phyloP scores from a whole-genome alignment of 2,113 vertebrate species.

The Zosterops hypoxanthus region DNA sequence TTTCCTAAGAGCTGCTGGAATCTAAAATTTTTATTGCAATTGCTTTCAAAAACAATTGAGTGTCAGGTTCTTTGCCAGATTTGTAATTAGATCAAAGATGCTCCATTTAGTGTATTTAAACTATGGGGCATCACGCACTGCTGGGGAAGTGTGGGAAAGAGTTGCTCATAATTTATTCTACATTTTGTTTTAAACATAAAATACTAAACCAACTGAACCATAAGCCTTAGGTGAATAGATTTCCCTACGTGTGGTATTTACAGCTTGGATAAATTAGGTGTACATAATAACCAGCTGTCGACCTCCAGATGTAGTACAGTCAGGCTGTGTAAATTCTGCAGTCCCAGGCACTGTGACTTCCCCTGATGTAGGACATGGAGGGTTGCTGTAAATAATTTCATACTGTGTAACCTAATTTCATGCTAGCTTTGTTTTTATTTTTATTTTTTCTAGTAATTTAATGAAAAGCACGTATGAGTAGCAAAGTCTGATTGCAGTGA shows the following conservation, averaged over 20 bases:
- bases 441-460: constrained; percentile 55
- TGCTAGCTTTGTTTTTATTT: constrained; percentile 72
- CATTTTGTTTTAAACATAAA: constrained; percentile 63
- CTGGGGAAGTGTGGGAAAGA: background rate
- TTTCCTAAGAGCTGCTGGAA: constrained; percentile 11
- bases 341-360: constrained; percentile 16
- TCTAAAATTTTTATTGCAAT: constrained; percentile 30
- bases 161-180: constrained; percentile 61
- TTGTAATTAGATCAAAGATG: constrained; percentile 45
- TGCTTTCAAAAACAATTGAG: constrained; percentile 22
- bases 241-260: constrained; percentile 68
- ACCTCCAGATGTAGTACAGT: constrained; percentile 69
- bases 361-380: constrained; percentile 23
- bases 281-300: constrained; percentile 77
- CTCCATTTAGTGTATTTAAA: constrained; percentile 17
- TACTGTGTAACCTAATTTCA: constrained; percentile 71
- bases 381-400: constrained; percentile 64
- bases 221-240: constrained; percentile 67
- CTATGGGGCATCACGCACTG: background rate
- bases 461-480: constrained; percentile 38
- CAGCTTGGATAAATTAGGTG: constrained; percentile 74
- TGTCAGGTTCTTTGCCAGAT: background rate
- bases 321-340: constrained; percentile 63
- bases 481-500: background rate
- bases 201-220: constrained; percentile 67